Percentiles rank a stretch among this genome's conserved stretches.
These are phyloP conservation scores for Syrrhaptes paradoxus DNA, from an alignment of 2,113 vertebrate species.

Conservation along the genomic window DNA sequence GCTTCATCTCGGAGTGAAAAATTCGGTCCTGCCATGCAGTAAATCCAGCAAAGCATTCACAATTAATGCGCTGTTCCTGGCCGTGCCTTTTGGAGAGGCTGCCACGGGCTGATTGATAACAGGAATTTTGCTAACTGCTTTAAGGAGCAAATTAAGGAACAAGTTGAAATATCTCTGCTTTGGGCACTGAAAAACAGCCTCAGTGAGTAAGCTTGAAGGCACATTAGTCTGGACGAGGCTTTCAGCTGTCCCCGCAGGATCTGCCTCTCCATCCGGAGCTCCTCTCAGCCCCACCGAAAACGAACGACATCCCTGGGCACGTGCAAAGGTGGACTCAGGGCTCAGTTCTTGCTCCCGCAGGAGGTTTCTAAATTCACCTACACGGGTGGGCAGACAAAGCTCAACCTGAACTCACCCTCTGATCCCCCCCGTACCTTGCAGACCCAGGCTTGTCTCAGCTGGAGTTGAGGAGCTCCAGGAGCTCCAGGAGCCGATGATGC, in stretches of 20 bases:
- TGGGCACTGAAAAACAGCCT: neutral
- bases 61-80: slow-evolving; percentile 15
- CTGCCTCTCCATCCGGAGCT: neutral
- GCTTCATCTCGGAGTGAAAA: slow-evolving; percentile 23
- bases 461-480: neutral
- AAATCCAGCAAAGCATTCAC: slow-evolving; percentile 36
- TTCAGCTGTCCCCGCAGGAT: neutral
- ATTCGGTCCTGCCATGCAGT: neutral
- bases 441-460: neutral
- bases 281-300: neutral
- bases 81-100: neutral
- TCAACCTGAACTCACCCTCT: neutral
- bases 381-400: neutral
- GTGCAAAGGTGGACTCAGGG: neutral
- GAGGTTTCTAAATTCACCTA: neutral
- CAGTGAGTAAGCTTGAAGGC: neutral
- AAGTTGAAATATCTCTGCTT: neutral
- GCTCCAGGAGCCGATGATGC: neutral
- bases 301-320: fast-evolving
- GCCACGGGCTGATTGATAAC: neutral
- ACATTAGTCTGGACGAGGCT: neutral
- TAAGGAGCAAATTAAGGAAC: slow-evolving; percentile 31
- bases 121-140: slow-evolving; percentile 29
- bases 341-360: neutral
- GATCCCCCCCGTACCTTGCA: neutral